Evolutionary conservation across 2,888 invertebrate species (phyloP), one percentile per base, ranked within the genome.

Genomic region (Aphidoletes aphidimyza): DNA sequence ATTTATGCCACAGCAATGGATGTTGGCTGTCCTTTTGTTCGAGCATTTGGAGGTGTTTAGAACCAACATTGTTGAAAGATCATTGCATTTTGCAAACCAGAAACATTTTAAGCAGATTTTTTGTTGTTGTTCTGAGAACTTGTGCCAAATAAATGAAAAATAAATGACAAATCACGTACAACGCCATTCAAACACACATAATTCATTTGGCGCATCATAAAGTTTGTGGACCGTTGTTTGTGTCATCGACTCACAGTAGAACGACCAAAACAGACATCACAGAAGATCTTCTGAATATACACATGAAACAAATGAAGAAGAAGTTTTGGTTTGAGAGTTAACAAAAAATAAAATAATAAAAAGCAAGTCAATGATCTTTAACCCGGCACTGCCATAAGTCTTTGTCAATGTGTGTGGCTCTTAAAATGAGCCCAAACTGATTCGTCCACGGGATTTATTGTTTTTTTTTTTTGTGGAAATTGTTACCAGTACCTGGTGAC

Each of bases 401-500:
- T 54, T n/a, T 19, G 26, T 54, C 54, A 54, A n/a, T 54, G 54
- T 54, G 54, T 54, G 54, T 54, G 54, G 54, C 54, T 54, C 49
- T 26, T 5, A 26, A 54, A 54, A 22, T 26, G 54, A 22, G 54
- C 49, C 49, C 6, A 42, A 49, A 49, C 6, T 49, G 11, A 54
- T 54, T 26, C 22, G 54, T 54, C 54, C 54, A 54, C 54, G 26
- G 54, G 54, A n/a, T 26, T 17, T 14, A 17, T 54, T 26, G 54
- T 54, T n/a, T 26, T 8, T 19, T 22, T 54, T 54, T 54, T 49
- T 49, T 19, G 3, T 49, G n/a, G n/a, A n/a, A n/a, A n/a, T n/a
- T n/a, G n/a, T n/a, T n/a, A n/a, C n/a, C n/a, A n/a, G n/a, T n/a
- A n/a, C n/a, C n/a, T n/a, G n/a, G n/a, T n/a, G n/a, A n/a, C n/a